Evolutionary conservation across 2,113 vertebrate species (phyloP), one percentile per base, ranked within the genome.

Genomic region (Tamias sibiricus): DNA sequence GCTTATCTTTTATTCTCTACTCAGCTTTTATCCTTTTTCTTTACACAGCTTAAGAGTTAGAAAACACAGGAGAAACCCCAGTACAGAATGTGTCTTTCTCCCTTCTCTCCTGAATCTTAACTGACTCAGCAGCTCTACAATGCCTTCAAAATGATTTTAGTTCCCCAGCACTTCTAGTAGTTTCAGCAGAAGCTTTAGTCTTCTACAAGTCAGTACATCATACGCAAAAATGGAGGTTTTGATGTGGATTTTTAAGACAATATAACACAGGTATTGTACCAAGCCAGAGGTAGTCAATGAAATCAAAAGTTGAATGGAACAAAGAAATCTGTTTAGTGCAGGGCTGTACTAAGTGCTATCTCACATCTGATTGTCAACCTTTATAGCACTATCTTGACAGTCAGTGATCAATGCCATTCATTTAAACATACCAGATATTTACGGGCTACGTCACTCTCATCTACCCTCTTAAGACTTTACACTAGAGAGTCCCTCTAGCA

Each of bases 361-460:
- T 90, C 28, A 66, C 32, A 64, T 92, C 42, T 96, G 52, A 88
- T 5, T 88, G 87, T 68, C 66, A 84, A 66, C 7, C 37, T 35
- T 64, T 35, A 94, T n/a, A n/a, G n/a, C n/a, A n/a, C n/a, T n/a
- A n/a, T n/a, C n/a, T n/a, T n/a, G n/a, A n/a, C n/a, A n/a, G n/a
- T n/a, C 20, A 44, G 37, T 88, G 76, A 84, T 74, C 40, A 24
- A 77, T 19, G 44, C 1, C 32, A 84, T 87, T 68, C 90, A 75
- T 71, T 87, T 76, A 96, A 83, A 91, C n/a, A 42, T 52, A 66
- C 12, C 44, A 90, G 59, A 52, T 72, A 82, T 83, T 76, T 76
- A 92, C 75, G 57, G 76, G 40, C 37, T 84, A 52, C 74, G 54
- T 42, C 69, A 69, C 69, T 74, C 37, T 87, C 80, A 83, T 32